Evolutionary conservation across 2,888 invertebrate species (phyloP), one percentile per base, ranked within the genome.

Genomic region (Dorcus hopei): DNA sequence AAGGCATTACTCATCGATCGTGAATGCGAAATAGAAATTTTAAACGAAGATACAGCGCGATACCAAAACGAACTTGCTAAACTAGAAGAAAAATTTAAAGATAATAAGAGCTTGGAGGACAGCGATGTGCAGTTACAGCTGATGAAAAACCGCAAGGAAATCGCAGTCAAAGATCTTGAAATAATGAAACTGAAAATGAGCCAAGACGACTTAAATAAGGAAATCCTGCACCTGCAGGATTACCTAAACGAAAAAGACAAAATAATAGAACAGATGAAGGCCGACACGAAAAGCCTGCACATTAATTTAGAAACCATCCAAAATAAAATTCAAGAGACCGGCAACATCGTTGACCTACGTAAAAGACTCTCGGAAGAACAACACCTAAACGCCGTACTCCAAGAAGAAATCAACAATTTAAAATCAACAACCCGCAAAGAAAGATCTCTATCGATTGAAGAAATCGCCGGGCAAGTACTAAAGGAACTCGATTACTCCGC

Each of bases 401-500:
- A 49, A 70, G 70, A 72, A 54, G 75, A 77, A 67, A 65, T 78
- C 19, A 70, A 73, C 50, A 58, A 60, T 26, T 63, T 77, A 50
- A 74, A 74, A 65, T 40, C 9, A 11, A 73, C 59, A 74, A 74
- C 23, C 5, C 23, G 9, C 26, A 57, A 48, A 55, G 65, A 42
- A 61, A 63, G n/a, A 61, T 67, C 65, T 56, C 75, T 75, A 54
- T 81, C 81, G 0, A 76, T 83, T 2, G 83, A 83, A 59, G 83
- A 83, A 65, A 81, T 84, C 19, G 79, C 82, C 2, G 80, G 80
- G 42, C 79, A 82, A 74, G 80, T 87, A 3, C 82, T 83, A 49
- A 80, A 82, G 59, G 85, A 87, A 67, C 68, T 87, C 1, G 82
- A 86, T 70, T 81, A 83, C 60, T 86, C 87, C 0, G 85, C 82